Evolutionary conservation across 2,797 vertebrate species (phyloP), one percentile per base, ranked within the genome.

Genomic region (Tolypeutes matacus): DNA sequence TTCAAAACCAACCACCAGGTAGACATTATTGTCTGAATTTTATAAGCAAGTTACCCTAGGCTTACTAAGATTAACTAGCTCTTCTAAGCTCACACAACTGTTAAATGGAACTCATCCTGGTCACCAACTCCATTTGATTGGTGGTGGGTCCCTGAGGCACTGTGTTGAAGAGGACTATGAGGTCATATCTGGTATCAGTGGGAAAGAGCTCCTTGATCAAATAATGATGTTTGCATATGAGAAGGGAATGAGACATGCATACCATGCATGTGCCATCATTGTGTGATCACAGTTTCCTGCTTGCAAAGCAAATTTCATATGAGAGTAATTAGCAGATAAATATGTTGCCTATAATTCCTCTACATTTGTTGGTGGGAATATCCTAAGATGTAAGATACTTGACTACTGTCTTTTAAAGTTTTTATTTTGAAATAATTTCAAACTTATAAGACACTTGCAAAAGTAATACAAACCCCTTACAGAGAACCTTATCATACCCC

Each of bases 311-410:
- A 78, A 93, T 92, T 92, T 93, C 46, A 49, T 65, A 64, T 51
- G 93, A 64, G 70, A 89, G 39, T 62, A 93, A 94, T 92, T 94
- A 92, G 88, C 72, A 96, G 90, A 89, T 82, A 82, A 95, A 78
- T 51, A 21, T 86, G 70, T 86, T 95, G 46, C 65, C 75, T 89
- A 29, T 64, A 90, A 86, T 83, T 91, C 51, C 39, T 95, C 49
- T 86, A 17, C 4, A 39, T 86, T 86, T 86, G 49, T 87, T 67
- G 78, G 39, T 76, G 80, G 78, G 91, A 81, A 76, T 56, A 86
- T 36, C 82, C 42, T 64, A 97, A 94, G 78, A 91, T 76, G 6
- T 62, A 78, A 91, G 72, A 76, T 65, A 42, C 80, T 94, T 91
- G 60, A 65, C 92, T 91, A 46, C 36, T 65, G 13, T 17, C 15